Evolutionary conservation across 2,888 invertebrate species (phyloP), one percentile per base, ranked within the genome.

Genomic region (Amphipyra berbera): DNA sequence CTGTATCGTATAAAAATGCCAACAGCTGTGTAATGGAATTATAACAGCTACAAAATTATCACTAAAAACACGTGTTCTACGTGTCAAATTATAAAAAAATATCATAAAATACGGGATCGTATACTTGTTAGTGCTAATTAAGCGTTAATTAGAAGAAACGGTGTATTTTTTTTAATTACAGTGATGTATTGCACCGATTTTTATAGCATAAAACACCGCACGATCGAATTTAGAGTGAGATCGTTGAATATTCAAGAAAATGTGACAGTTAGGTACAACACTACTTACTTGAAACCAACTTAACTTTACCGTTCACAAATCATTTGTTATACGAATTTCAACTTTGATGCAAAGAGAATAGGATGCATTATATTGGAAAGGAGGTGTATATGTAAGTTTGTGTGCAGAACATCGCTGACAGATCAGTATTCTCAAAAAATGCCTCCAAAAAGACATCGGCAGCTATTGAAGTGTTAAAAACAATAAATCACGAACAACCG

Each of bases 401-500:
- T 46, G 15, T 45, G 47, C 47, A n/a, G 64, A 67, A 72, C 70
- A 80, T 61, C 61, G 61, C 50, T 76, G 68, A 69, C 68, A 70
- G 62, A 67, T 73, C 76, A 65, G 48, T 63, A 57, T 58, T 61
- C 74, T 73, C 68, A 80, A 21, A 82, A 81, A 79, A 82, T 79
- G 72, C 75, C 72, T 78, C 78, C 66, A 82, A 82, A 79, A 77
- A 77, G 79, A 79, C 82, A 83, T 82, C 88, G 88, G 88, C 82
- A 62, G 65, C 85, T 78, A 88, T 88, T 89, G 88, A 87, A 85
- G 86, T 85, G 85, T 81, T 84, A 84, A 86, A 76, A 75, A 69
- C 77, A 80, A 90, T 91, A 91, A 88, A 91, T 91, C 91, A 90
- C 87, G 53, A 44, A 76, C 70, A 83, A 82, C 78, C 70, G 62